Percentiles rank a stretch among this genome's conserved stretches.
Evolutionary conservation across 1,140 invertebrate genomes (phyloP).

Genomic region (Teleogryllus occipitalis): DNA sequence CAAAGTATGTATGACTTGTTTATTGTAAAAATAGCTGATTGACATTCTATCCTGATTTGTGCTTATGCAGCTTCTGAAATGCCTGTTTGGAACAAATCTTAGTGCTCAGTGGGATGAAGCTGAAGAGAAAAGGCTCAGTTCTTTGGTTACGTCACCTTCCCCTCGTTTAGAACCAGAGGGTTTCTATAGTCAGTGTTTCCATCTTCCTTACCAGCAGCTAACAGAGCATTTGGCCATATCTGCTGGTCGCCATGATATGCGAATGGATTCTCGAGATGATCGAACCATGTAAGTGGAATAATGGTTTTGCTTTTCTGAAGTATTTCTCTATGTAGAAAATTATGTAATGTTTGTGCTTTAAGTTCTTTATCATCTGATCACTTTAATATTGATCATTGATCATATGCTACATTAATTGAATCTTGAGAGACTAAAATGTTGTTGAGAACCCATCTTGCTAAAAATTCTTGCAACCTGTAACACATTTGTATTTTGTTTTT

Average conservation of each 20-base stretch:
- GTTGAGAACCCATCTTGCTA: too few species aligned
- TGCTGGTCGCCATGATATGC: conserved; percentile 27
- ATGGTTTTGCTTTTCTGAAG: conserved; percentile 28
- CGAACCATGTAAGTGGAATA: conserved; percentile 26
- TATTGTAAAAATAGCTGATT: background rate
- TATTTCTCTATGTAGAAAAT: too few species aligned
- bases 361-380: too few species aligned
- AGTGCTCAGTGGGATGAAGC: conserved; percentile 49
- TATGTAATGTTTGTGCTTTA: too few species aligned
- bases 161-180: background rate
- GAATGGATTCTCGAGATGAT: conserved; percentile 22
- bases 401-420: too few species aligned
- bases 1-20: background rate
- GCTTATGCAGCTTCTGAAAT: conserved; percentile 59
- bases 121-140: conserved; percentile 15
- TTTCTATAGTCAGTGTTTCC: conserved; percentile 25
- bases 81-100: conserved; percentile 73
- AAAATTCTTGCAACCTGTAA: too few species aligned
- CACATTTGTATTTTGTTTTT: too few species aligned
- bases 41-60: conserved; percentile 6
- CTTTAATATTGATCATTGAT: too few species aligned
- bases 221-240: conserved; percentile 29
- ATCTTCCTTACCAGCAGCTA: conserved; percentile 31
- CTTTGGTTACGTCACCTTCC: background rate
- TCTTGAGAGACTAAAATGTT: too few species aligned